Percentiles rank a stretch among this genome's conserved stretches.
Conservation (phyloP, 2,888 invertebrate genomes). For the Campoplex nolae region DNA sequence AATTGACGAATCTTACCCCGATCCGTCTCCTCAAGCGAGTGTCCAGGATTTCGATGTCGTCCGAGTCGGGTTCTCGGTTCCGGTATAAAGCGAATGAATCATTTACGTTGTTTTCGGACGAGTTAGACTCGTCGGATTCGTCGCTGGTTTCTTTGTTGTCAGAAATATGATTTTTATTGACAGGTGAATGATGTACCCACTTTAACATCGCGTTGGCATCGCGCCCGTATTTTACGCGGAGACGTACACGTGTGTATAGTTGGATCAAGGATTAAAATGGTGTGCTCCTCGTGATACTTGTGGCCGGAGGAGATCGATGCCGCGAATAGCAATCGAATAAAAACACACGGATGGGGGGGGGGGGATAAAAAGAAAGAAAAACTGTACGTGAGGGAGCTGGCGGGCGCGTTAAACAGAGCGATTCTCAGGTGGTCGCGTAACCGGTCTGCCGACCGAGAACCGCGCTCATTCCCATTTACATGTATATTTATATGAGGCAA, state of each 20-base stretch:
- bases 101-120: slow-evolving; percentile 14
- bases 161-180: slow-evolving; percentile 76
- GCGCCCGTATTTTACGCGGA: not conserved
- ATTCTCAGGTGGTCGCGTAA: slow-evolving; percentile 41
- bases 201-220: slow-evolving; percentile 80
- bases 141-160: slow-evolving; percentile 40
- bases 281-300: not conserved
- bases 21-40: slow-evolving; percentile 73
- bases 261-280: not conserved
- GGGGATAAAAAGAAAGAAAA: not conserved
- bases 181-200: slow-evolving; percentile 80
- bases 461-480: slow-evolving; percentile 11
- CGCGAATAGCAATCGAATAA: not conserved
- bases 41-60: slow-evolving; percentile 72
- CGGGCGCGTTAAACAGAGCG: slow-evolving; percentile 41
- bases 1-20: slow-evolving; percentile 74
- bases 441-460: slow-evolving; percentile 38
- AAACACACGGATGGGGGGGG: not conserved
- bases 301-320: not conserved
- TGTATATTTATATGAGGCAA: slow-evolving; percentile 22
- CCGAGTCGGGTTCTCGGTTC: not conserved
- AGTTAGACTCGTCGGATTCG: slow-evolving; percentile 49
- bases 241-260: not conserved
- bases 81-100: no score
- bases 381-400: not conserved